Base-by-base conservation (phyloP, 2,888 invertebrate genomes). In the Chrysolina americana region DNA sequence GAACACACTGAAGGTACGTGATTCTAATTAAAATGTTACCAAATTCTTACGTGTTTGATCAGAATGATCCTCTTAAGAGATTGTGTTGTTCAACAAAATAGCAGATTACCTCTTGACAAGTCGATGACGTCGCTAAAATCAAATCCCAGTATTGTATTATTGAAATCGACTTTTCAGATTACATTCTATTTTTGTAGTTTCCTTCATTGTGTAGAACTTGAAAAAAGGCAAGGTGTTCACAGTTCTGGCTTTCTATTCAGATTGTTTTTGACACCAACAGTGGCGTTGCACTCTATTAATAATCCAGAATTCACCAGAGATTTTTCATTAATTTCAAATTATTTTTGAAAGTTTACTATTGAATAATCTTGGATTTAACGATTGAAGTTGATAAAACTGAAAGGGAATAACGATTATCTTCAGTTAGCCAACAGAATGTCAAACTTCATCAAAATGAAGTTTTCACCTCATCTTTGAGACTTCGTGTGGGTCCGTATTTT, bases 91-190 rank as follows among this genome's bases (percentile, higher is more conserved):
- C 72, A 68, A 68, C 73, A 71, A 76, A 73, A 68, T 66, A 65
- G 19, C 73, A 76, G 76, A 78, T 79, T 78, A 78, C 72, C 71
- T 76, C 70, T 77, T 81, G 81, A 81, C 79, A 76, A 78, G 75
- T 64, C 78, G 81, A 79, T 80, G 82, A 82, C 82, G 80, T 74
- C 75, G 77, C 81, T 65, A 76, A 80, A 78, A 78, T 63, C 69
- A 65, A 75, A 79, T 56, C 70, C 70, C 41, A 41, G 77, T 71
- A 79, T 83, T 83, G 81, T 82, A 62, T 65, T 75, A 72, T 66
- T 21, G 73, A 82, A 83, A 83, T 83, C 81, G 83, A 82, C 83
- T 83, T 83, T 82, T 79, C 77, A 75, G 76, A 79, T 77, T 79
- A 76, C 76, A 80, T 80, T 82, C 79, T 82, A 79, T 76, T 80